Base-by-base conservation (phyloP, 1,140 invertebrate genomes). In the Camponotus pennsylvanicus region DNA sequence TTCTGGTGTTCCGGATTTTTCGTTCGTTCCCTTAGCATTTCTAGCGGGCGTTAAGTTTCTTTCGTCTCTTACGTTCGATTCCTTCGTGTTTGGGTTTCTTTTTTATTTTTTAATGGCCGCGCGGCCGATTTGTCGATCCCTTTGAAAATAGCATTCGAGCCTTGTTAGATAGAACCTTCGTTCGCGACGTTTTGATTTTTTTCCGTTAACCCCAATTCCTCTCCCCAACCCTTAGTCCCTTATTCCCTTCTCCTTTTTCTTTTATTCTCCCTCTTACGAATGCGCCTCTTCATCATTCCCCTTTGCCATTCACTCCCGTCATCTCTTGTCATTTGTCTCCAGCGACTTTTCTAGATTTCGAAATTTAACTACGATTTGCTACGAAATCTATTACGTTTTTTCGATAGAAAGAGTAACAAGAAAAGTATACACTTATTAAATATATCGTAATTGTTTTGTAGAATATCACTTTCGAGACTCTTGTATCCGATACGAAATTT, bases 1-100 rank as follows among this genome's bases (percentile, higher is more conserved):
- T 90, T 91, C 86, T 88, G 90, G 88, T 91, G 90, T 91, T 91
- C 88, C 90, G 87, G 52, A 80, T 82, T 77, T 89, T 89, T 69
- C 21, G 57, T 87, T 87, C 71, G 32, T 87, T 87, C 67, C 67
- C 21, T 86, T 87, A 79, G 32, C 3, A 49, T 55, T 11, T 27
- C 27, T 83, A 63, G 6, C 52, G 21, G 27, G 18, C 69, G 7
- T 82, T 83, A 4, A 63, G 55, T 61, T 75, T 52, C 32, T 69
- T 59, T 3, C 61, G 27, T 57, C 34, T 18, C 52, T 40, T 42
- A 9, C 21, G 27, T 85, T 57, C 7, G 11, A 6, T 80, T 70
- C 49, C 18, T 27, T 34, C 8, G 1, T 45, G 21, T 21, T 8
- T 49, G 7, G 32, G 2, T 64, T 64, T 13, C 11, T 57, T 27